phyloP scores from a whole-genome alignment of 2,888 invertebrate species.

The Macrophya annulata region DNA sequence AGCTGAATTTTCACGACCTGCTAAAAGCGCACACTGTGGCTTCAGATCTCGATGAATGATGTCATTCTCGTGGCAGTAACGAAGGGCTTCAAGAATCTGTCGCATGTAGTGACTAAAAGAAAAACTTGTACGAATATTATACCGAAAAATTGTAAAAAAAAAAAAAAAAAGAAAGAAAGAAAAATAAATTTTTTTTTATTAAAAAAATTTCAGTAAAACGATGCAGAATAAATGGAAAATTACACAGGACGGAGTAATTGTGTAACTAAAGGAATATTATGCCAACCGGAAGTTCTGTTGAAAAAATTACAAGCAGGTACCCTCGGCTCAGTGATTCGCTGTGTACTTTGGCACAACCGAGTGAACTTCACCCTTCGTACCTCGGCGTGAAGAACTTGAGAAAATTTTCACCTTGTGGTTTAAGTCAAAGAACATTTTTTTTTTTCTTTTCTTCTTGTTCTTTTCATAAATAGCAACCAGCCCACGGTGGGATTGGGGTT shows the following conservation, averaged over 20 bases:
- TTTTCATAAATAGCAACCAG: background rate
- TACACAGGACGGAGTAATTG: background rate
- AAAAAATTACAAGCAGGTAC: conserved; percentile 10
- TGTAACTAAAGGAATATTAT: background rate
- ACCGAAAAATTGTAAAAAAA: conserved; percentile 37
- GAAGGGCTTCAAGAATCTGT: conserved; percentile 97
- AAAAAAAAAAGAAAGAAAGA: no score
- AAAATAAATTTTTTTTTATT: conserved; percentile 7
- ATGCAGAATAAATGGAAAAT: background rate
- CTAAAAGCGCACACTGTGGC: conserved; percentile 97
- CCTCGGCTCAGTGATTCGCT: background rate
- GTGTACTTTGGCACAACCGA: conserved; percentile 27
- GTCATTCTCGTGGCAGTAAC: conserved; percentile 99
- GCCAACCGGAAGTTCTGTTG: conserved; percentile 4
- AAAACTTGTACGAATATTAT: conserved; percentile 53
- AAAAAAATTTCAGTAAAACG: background rate
- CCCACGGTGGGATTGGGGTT: background rate
- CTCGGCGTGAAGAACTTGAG: background rate
- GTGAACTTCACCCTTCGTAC: conserved; percentile 11
- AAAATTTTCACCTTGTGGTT: conserved; percentile 15
- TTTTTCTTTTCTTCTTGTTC: background rate
- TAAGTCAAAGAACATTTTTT: conserved; percentile 26
- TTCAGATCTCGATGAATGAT: conserved; percentile 99
- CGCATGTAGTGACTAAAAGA: conserved; percentile 97
- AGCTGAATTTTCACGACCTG: conserved; percentile 98